These are phyloP conservation scores for Phoebastria nigripes DNA, from an alignment of 2,797 vertebrate species.

Conservation along the genomic window DNA sequence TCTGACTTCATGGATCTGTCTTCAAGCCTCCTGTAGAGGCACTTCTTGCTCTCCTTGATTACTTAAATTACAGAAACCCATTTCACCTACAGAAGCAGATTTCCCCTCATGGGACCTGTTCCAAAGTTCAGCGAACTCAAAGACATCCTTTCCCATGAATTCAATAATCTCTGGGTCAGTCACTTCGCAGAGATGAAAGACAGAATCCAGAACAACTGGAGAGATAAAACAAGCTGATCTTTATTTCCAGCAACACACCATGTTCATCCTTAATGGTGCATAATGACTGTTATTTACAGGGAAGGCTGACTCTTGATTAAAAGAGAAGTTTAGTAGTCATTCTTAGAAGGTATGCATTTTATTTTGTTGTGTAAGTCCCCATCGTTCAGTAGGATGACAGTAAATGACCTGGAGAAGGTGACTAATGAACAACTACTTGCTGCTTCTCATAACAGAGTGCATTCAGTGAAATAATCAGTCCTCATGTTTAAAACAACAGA, in stretches of 20 bases:
- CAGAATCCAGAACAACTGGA: background rate
- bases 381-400: background rate
- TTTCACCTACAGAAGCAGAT: background rate
- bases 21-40: background rate
- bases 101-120: background rate
- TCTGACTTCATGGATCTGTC: background rate
- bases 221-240: conserved; percentile 11
- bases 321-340: conserved; percentile 30
- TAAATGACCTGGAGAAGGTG: background rate
- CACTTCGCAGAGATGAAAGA: conserved; percentile 33
- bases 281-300: conserved; percentile 35
- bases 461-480: background rate
- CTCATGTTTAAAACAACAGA: conserved; percentile 1
- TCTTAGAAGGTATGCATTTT: conserved; percentile 41
- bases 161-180: background rate
- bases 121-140: background rate
- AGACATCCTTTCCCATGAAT: background rate
- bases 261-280: conserved; percentile 31
- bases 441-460: background rate
- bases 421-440: background rate
- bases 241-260: background rate
- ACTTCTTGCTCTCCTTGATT: background rate
- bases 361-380: conserved; percentile 21
- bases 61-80: background rate
- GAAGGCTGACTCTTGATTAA: conserved; percentile 38